Evolutionary conservation across 2,888 invertebrate species (phyloP).

Genomic region (Standfussiana lucernea): DNA sequence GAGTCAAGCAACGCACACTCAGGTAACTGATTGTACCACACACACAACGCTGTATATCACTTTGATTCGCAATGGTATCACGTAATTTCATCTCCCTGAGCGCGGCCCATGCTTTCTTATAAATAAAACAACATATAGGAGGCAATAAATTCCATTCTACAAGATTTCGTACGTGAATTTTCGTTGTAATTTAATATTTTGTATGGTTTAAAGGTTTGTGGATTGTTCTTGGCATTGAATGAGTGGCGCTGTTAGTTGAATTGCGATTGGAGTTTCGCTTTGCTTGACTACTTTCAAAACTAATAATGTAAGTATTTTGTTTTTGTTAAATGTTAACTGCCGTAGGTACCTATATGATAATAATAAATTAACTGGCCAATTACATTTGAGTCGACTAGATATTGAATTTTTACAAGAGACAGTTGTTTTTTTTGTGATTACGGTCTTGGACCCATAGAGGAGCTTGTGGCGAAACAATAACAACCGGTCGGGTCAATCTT

Average conservation of each 20-base stretch:
- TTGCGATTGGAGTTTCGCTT: constrained; percentile 64
- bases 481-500: too few relatives aligned
- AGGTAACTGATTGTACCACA: constrained; percentile 72
- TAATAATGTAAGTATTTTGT: not conserved
- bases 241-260: constrained; percentile 71
- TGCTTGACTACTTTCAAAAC: constrained; percentile 15
- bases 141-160: constrained; percentile 88
- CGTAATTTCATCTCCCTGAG: constrained; percentile 90
- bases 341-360: too few relatives aligned
- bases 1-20: constrained; percentile 55
- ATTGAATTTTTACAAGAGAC: too few relatives aligned
- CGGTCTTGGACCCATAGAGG: too few relatives aligned
- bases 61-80: constrained; percentile 90
- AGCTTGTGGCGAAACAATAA: too few relatives aligned
- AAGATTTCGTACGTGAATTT: constrained; percentile 85
- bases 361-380: too few relatives aligned
- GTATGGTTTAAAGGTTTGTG: constrained; percentile 82
- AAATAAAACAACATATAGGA: constrained; percentile 90
- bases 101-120: constrained; percentile 87
- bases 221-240: constrained; percentile 81
- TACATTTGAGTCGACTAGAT: too few relatives aligned
- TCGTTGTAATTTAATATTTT: constrained; percentile 86
- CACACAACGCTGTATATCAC: constrained; percentile 84
- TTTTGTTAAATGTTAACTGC: not conserved
- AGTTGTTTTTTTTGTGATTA: too few relatives aligned